These are phyloP conservation scores for Theocolax elegans DNA, from an alignment of 1,140 invertebrate genomes.

Conservation along the genomic window DNA sequence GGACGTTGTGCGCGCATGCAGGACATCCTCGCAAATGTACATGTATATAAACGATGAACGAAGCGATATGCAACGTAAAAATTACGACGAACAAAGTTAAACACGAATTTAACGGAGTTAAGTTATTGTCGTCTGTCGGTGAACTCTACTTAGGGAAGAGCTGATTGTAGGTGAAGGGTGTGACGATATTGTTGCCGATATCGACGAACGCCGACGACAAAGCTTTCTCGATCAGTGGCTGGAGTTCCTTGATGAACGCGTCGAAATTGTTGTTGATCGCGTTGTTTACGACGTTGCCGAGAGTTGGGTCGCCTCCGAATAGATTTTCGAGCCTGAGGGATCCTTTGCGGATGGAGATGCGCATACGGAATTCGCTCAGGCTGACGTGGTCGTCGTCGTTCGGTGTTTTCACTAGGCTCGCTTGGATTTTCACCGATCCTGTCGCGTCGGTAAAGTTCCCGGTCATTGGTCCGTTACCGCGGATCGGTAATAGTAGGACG, in stretches of 20 bases:
- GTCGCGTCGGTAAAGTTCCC: conserved; percentile 73
- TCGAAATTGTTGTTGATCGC: conserved; percentile 75
- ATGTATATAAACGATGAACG: neutral
- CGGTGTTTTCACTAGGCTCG: conserved; percentile 57
- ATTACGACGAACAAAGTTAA: neutral
- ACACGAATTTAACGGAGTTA: too few relatives aligned
- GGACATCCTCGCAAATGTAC: neutral
- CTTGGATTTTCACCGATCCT: conserved; percentile 67
- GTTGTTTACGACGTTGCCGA: conserved; percentile 71
- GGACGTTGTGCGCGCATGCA: too few relatives aligned
- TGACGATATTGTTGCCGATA: conserved; percentile 71
- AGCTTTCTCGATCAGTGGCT: conserved; percentile 71
- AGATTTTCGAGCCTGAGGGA: conserved; percentile 72
- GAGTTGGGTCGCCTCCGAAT: conserved; percentile 70
- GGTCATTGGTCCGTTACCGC: conserved; percentile 71
- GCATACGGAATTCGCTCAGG: conserved; percentile 67
- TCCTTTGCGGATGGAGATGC: conserved; percentile 71
- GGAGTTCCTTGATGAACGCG: conserved; percentile 69
- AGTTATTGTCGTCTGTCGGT: too few relatives aligned
- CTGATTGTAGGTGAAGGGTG: conserved; percentile 68
- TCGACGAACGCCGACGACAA: conserved; percentile 69
- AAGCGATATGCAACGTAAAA: neutral
- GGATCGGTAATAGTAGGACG: conserved; percentile 72
- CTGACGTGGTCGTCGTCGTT: conserved; percentile 69
- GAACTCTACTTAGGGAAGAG: conserved; percentile 69